These are phyloP conservation scores for Aphidius ervi DNA, from an alignment of 1,140 invertebrate genomes.

Conservation along the genomic window DNA sequence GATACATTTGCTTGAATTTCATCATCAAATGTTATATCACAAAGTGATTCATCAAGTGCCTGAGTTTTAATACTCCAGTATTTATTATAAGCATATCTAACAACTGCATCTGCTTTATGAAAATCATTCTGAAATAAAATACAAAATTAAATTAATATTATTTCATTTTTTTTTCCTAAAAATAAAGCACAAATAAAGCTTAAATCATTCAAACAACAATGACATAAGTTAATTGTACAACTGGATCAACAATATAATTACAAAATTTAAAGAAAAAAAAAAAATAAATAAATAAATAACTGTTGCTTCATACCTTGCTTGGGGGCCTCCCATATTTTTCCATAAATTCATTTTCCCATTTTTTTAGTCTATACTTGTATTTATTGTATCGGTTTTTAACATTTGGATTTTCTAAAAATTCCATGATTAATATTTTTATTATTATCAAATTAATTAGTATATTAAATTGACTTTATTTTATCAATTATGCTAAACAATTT, in stretches of 20 bases:
- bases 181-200: neutral
- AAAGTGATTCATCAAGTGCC: constrained; percentile 66
- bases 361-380: constrained; percentile 69
- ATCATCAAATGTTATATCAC: constrained; percentile 44
- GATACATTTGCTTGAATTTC: constrained; percentile 28
- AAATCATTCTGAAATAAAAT: constrained; percentile 66
- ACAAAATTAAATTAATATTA: neutral
- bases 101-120: constrained; percentile 63
- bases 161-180: neutral
- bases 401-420: constrained; percentile 37
- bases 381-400: constrained; percentile 52
- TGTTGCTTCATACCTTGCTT: constrained; percentile 58
- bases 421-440: constrained; percentile 30
- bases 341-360: constrained; percentile 76
- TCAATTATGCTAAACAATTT: too few species aligned
- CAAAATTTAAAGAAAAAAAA: too few species aligned
- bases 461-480: too few species aligned
- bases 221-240: too few species aligned
- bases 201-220: too few species aligned
- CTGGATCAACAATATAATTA: too few species aligned
- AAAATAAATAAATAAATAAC: neutral
- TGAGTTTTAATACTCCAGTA: constrained; percentile 75
- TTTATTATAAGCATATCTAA: constrained; percentile 73
- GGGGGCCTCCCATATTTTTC: constrained; percentile 64
- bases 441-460: too few species aligned